These are phyloP conservation scores for Pinna nobilis DNA, from an alignment of 1,140 invertebrate species.

Conservation along the genomic window DNA sequence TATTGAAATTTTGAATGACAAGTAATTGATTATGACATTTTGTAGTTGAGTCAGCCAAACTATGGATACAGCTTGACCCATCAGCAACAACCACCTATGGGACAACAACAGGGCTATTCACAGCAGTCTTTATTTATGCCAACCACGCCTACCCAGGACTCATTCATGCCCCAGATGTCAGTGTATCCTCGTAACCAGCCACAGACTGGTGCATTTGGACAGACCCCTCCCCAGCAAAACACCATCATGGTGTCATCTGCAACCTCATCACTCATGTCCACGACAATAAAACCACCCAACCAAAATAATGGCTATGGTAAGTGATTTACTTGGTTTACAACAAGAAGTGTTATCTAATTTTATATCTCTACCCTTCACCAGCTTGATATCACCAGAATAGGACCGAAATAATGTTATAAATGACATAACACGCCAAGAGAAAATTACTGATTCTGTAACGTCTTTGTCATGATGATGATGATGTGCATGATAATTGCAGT, in stretches of 20 bases:
- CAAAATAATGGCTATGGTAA: constrained; percentile 60
- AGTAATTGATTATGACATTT: constrained; percentile 3
- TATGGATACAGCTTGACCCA: constrained; percentile 81
- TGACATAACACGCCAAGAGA: no score
- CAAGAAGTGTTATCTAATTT: no score
- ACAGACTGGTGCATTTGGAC: constrained; percentile 54
- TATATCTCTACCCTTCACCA: no score
- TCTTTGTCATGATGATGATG: no score
- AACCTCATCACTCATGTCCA: constrained; percentile 91
- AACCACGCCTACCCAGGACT: constrained; percentile 63
- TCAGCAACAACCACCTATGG: constrained; percentile 78
- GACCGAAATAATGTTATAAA: no score
- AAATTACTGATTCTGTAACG: no score
- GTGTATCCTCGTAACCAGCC: constrained; percentile 36
- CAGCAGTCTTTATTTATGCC: constrained; percentile 73
- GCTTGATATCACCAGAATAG: no score
- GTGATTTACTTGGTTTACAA: no score
- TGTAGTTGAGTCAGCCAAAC: constrained; percentile 83
- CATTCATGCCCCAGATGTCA: constrained; percentile 77
- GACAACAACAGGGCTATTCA: constrained; percentile 72
- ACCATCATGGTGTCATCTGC: constrained; percentile 92
- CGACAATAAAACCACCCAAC: constrained; percentile 87
- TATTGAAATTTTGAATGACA: no score
- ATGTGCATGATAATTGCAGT: no score
- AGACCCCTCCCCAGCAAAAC: constrained; percentile 81